Base-by-base conservation (phyloP, 2,113 vertebrate genomes). In the Poeciliopsis prolifica region DNA sequence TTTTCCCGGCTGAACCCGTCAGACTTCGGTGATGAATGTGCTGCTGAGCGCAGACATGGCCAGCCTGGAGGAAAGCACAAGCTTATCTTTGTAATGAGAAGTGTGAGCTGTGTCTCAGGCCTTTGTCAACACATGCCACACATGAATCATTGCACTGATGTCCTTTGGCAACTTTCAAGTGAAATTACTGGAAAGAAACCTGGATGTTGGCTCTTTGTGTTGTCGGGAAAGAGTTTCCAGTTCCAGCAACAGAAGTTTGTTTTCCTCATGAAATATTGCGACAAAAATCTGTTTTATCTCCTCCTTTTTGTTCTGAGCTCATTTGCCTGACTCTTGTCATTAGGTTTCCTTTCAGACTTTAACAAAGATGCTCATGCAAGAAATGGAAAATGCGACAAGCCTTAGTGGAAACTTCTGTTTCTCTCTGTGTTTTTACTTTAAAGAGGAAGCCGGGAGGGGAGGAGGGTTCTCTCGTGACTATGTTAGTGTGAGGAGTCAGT, bases 321-420 rank as follows among this genome's bases (percentile, higher is more conserved):
- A 76, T 88, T 86, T 88, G 84, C 88, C 80, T 92, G 78, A 82
- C 62, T 90, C 83, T 93, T 51, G 74, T 91, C 83, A 85, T 91
- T 91, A 91, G 48, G 79, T 89, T 88, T 81, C 75, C 87, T 90
- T 84, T 88, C 86, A 64, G 76, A 51, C 78, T 54, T 51, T 81
- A 83, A 87, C 75, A 83, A 82, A 89, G 89, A 70, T 78, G 83
- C 81, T 42, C 83, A 61, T 81, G 75, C 81, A 80, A 76, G 69
- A 88, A 90, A 81, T 31, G 51, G 75, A 77, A 70, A 70, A 79
- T 69, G 60, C 26, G 65, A 73, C 33, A 37, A 72, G 82, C 81
- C 71, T 74, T 78, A 81, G 63, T 73, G 80, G 72, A 73, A 79
- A 86, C 63, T 68, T 67, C 7, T 60, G 65, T 77, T 87, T 77